Evolutionary conservation across 37 sponge, comb jelly and placozoan genomes (phyloP).

Genomic region (Ephydatia muelleri): DNA sequence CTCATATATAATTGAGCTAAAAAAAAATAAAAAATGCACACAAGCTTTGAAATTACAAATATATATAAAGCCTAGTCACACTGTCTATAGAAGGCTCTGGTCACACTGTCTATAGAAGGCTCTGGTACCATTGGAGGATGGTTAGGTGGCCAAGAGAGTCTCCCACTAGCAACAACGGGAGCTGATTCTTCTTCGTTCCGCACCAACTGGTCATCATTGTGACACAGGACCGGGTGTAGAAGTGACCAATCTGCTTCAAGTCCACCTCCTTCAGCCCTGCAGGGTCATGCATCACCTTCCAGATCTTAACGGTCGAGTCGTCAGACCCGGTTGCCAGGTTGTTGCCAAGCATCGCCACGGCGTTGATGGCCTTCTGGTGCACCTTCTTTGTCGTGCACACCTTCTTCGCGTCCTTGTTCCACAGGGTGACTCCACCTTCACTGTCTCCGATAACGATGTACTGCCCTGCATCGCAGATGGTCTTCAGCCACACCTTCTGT

Average conservation of each 20-base stretch:
- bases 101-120: background rate
- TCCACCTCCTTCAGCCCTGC: background rate
- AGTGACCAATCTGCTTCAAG: conserved; percentile 68
- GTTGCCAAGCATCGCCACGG: conserved; percentile 15
- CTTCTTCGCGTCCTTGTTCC: conserved; percentile 37
- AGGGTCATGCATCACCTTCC: conserved; percentile 40
- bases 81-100: background rate
- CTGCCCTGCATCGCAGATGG: conserved; percentile 27
- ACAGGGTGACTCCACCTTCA: conserved; percentile 41
- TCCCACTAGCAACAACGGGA: conserved; percentile 49
- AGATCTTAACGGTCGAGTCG: conserved; percentile 83
- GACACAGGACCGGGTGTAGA: conserved; percentile 63
- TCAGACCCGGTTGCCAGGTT: conserved; percentile 72
- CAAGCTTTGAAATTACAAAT: background rate
- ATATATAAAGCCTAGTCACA: background rate
- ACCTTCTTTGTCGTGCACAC: conserved; percentile 43
- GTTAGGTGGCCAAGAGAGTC: conserved; percentile 59
- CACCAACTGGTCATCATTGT: conserved; percentile 22
- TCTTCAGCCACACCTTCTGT: conserved; percentile 41
- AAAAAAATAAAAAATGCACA: background rate
- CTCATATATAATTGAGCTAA: background rate
- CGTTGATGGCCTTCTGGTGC: conserved; percentile 53
- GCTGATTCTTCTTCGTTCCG: conserved; percentile 8
- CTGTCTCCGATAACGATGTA: conserved; percentile 67
- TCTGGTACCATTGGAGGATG: conserved; percentile 55